phyloP scores from a whole-genome alignment of 2,113 vertebrate genomes.

The Bufo bufo region DNA sequence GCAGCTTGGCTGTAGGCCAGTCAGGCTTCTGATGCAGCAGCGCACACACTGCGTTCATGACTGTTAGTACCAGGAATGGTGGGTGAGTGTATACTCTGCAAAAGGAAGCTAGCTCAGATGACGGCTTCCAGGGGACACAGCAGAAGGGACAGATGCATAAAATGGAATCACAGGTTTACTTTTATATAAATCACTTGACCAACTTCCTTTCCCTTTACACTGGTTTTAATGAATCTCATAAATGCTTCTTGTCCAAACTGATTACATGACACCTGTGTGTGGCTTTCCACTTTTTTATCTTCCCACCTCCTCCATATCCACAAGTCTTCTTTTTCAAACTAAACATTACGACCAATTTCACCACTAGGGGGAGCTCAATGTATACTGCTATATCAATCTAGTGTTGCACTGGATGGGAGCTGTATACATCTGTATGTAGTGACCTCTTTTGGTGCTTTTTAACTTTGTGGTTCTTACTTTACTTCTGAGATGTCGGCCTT shows the following conservation, averaged over 20 bases:
- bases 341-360: too few species aligned
- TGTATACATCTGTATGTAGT: background rate
- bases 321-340: too few species aligned
- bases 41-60: constrained; percentile 74
- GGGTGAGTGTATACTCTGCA: constrained; percentile 69
- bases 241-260: background rate
- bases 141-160: too few species aligned
- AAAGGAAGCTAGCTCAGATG: background rate
- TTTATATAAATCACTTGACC: background rate
- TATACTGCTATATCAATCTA: background rate
- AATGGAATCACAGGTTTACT: background rate
- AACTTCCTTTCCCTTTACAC: background rate
- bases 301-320: too few species aligned
- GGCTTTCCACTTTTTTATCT: too few species aligned
- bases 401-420: too few species aligned
- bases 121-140: too few species aligned
- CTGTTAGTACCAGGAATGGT: constrained; percentile 69
- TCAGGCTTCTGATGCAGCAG: constrained; percentile 70
- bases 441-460: too few species aligned
- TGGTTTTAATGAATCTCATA: background rate
- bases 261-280: background rate
- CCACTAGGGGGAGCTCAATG: background rate
- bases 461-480: constrained; percentile 60
- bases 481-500: constrained; percentile 70
- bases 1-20: constrained; percentile 69